Evolutionary conservation across 2,113 vertebrate genomes (phyloP).

Genomic region (Cephalopholis sonnerati): DNA sequence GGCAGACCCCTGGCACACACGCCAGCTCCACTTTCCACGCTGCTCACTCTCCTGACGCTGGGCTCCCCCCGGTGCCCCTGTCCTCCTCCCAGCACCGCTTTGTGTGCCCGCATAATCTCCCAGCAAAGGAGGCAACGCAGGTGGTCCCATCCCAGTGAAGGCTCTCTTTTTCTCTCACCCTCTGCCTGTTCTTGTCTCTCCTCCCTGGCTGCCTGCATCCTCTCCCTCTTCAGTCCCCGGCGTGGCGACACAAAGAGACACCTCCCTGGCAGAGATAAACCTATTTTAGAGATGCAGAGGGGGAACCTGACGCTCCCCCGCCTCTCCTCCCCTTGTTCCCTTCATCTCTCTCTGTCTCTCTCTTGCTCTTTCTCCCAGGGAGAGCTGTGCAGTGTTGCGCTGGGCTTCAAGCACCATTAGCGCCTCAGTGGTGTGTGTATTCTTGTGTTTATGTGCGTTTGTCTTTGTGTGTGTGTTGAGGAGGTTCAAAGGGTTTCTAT

Average conservation of each 20-base stretch:
- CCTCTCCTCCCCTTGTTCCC: conserved; percentile 56
- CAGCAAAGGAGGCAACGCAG: conserved; percentile 78
- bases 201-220: conserved; percentile 75
- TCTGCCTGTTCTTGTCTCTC: conserved; percentile 67
- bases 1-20: conserved; percentile 85
- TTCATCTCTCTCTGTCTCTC: conserved; percentile 37
- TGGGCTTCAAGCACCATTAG: conserved; percentile 81
- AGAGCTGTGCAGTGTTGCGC: conserved; percentile 60
- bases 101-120: conserved; percentile 84
- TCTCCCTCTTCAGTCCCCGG: conserved; percentile 70
- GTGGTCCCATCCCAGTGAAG: conserved; percentile 79
- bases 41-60: conserved; percentile 81
- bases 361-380: conserved; percentile 54
- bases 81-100: conserved; percentile 75
- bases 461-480: conserved; percentile 45
- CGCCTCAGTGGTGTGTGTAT: conserved; percentile 70
- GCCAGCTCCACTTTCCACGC: conserved; percentile 87
- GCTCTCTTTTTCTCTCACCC: conserved; percentile 74
- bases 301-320: conserved; percentile 64
- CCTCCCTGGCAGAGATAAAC: conserved; percentile 83
- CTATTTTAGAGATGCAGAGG: conserved; percentile 69
- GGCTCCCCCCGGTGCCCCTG: conserved; percentile 70
- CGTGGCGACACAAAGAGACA: conserved; percentile 78
- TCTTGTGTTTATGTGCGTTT: conserved; percentile 70
- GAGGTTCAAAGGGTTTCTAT: conserved; percentile 70